Evolutionary conservation across 2,888 invertebrate genomes (phyloP).

Genomic region (Amphipyra tragopoginis): DNA sequence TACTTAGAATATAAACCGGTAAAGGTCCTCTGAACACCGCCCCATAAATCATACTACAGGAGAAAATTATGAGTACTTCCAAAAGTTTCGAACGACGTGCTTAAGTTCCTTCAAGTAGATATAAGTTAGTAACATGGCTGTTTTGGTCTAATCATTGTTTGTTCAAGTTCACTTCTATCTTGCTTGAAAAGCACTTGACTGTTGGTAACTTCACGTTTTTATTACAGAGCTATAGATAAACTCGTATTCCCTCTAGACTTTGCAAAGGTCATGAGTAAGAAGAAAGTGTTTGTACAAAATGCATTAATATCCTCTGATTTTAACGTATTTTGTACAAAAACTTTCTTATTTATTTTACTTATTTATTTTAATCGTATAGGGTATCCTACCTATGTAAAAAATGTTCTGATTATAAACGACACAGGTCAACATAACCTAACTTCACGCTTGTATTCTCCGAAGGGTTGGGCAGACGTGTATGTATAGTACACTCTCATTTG

Average conservation of each 20-base stretch:
- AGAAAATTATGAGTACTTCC: constrained; percentile 25
- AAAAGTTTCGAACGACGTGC: constrained; percentile 15
- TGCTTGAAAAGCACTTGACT: background rate
- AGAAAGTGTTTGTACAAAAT: too few species aligned
- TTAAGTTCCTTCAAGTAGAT: constrained; percentile 19
- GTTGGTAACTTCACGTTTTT: background rate
- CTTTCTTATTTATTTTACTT: too few species aligned
- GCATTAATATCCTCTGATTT: too few species aligned
- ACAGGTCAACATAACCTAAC: too few species aligned
- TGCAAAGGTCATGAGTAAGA: background rate
- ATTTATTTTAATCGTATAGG: too few species aligned
- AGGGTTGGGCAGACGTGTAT: too few species aligned
- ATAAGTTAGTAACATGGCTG: constrained; percentile 18
- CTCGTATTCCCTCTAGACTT: background rate
- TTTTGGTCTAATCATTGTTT: constrained; percentile 11
- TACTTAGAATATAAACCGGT: background rate
- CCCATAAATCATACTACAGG: constrained; percentile 1
- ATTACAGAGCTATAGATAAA: background rate
- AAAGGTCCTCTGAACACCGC: background rate
- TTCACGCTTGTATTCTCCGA: too few species aligned
- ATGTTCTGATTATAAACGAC: too few species aligned
- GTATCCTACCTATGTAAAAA: too few species aligned
- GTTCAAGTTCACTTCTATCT: constrained; percentile 9
- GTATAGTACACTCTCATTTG: too few species aligned
- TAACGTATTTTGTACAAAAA: too few species aligned